phyloP scores from a whole-genome alignment of 2,113 vertebrate species.

The Chamaea fasciata region DNA sequence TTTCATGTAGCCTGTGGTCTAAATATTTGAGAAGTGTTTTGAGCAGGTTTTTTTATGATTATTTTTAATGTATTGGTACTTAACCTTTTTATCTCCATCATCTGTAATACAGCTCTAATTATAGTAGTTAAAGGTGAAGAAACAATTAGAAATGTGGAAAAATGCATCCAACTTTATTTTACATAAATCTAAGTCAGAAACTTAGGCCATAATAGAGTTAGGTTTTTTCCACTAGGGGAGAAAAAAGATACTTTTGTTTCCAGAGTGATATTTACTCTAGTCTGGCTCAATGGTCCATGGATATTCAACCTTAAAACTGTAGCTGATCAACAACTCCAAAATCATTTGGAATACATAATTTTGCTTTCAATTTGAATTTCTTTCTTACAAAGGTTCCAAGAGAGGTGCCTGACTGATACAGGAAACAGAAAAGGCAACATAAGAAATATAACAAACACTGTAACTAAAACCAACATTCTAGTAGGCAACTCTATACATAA shows the following conservation, averaged over 20 bases:
- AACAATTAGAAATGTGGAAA: constrained; percentile 1
- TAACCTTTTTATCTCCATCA: not conserved
- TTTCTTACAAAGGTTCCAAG: not conserved
- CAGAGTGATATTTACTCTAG: not conserved
- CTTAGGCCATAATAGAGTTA: not conserved
- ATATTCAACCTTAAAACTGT: not conserved
- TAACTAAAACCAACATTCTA: not conserved
- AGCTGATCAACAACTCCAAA: not conserved
- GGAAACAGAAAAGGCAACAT: not conserved
- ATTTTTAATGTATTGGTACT: not conserved
- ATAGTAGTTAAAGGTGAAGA: not conserved
- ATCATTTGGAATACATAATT: not conserved
- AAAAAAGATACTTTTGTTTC: not conserved
- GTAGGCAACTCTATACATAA: not conserved
- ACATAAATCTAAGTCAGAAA: not conserved
- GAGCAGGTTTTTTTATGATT: not conserved
- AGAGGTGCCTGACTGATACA: not conserved
- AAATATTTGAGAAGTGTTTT: not conserved
- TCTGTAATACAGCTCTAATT: not conserved
- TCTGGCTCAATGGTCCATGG: not conserved
- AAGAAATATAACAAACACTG: not conserved
- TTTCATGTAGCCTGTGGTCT: not conserved
- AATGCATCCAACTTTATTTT: not conserved
- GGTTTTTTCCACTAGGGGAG: not conserved
- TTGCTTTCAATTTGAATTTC: constrained; percentile 14